phyloP scores from a whole-genome alignment of 2,113 vertebrate species.

The Apaloderma vittatum region DNA sequence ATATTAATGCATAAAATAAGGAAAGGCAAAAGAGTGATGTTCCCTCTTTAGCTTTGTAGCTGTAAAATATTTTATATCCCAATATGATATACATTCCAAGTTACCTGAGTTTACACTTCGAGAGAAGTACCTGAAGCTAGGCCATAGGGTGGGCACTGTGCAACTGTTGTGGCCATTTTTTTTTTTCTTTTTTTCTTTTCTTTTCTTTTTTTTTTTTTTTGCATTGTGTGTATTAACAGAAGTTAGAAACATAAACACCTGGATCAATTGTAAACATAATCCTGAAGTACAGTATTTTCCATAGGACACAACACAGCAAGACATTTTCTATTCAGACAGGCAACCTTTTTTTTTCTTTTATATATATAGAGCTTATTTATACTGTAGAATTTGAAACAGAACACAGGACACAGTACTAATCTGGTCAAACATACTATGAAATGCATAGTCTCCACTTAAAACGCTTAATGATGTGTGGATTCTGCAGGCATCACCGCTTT shows the following conservation, averaged over 20 bases:
- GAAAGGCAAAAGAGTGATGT: constrained; percentile 88
- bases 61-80: constrained; percentile 83
- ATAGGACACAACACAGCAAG: constrained; percentile 89
- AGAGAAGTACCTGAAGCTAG: constrained; percentile 93
- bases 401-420: constrained; percentile 89
- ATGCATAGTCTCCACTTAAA: constrained; percentile 90
- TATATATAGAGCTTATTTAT: constrained; percentile 93
- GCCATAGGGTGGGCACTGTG: constrained; percentile 86
- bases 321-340: constrained; percentile 89
- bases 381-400: constrained; percentile 91
- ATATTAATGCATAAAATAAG: constrained; percentile 82
- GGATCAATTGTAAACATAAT: constrained; percentile 92
- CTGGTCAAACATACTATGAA: constrained; percentile 89
- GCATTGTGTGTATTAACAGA: constrained; percentile 85
- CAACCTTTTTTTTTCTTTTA: constrained; percentile 78
- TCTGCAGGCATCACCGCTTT: constrained; percentile 81
- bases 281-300: constrained; percentile 87
- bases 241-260: constrained; percentile 88
- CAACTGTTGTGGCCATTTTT: constrained; percentile 83
- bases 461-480: constrained; percentile 72
- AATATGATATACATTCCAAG: constrained; percentile 91
- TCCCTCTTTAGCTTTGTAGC: constrained; percentile 81
- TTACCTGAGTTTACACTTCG: constrained; percentile 97
- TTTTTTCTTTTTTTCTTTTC: constrained; percentile 69
- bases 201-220: constrained; percentile 80